phyloP scores from a whole-genome alignment of 2,113 vertebrate genomes.

The Petaurus breviceps region DNA sequence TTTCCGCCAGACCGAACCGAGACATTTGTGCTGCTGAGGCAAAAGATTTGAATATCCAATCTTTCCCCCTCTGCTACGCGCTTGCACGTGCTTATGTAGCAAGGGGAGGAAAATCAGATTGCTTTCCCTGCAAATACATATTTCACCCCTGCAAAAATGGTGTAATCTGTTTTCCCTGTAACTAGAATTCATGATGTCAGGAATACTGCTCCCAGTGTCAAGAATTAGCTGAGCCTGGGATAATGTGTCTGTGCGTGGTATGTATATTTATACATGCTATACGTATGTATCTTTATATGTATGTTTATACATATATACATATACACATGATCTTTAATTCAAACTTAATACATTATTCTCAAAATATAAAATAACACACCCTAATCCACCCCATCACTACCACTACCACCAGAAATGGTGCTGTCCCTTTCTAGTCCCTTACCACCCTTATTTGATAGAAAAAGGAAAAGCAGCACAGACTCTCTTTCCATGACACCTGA shows the following conservation, averaged over 20 bases:
- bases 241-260: slow-evolving; percentile 42
- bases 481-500: neutral
- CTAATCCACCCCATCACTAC: neutral
- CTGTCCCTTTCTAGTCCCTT: slow-evolving; percentile 58
- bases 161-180: slow-evolving; percentile 62
- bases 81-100: slow-evolving; percentile 59
- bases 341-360: neutral
- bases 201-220: slow-evolving; percentile 67
- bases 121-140: slow-evolving; percentile 69
- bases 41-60: slow-evolving; percentile 53
- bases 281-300: neutral
- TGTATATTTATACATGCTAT: slow-evolving; percentile 6
- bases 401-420: neutral
- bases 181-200: slow-evolving; percentile 58
- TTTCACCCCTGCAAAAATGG: slow-evolving; percentile 70
- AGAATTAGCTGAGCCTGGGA: slow-evolving; percentile 73
- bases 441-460: slow-evolving; percentile 65
- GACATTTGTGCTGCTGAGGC: neutral
- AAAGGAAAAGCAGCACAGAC: slow-evolving; percentile 61
- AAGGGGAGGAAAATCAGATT: slow-evolving; percentile 65
- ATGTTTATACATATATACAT: neutral
- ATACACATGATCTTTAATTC: slow-evolving; percentile 45
- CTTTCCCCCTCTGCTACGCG: slow-evolving; percentile 33
- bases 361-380: slow-evolving; percentile 20
- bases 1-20: slow-evolving; percentile 56